Conservation (phyloP, 92 coral and sea anemone genomes). For the Ricordea florida region DNA sequence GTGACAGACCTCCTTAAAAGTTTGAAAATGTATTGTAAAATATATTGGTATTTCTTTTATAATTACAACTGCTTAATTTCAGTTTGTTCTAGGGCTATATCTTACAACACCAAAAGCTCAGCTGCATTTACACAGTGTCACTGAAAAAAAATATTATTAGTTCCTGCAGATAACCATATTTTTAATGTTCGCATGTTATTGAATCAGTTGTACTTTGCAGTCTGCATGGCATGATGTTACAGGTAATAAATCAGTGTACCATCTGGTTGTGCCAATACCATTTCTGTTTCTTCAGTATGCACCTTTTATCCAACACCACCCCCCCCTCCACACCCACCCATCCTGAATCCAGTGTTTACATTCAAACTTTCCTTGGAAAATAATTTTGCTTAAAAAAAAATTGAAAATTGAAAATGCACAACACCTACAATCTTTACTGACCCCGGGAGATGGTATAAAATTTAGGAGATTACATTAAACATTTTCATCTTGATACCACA, state of each 20-base stretch:
- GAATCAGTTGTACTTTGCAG: neutral
- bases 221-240: neutral
- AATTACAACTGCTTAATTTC: too few species aligned
- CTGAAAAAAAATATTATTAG: too few species aligned
- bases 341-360: neutral
- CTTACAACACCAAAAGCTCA: too few species aligned
- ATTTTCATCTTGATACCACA: neutral
- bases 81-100: too few species aligned
- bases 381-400: constrained; percentile 1
- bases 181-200: neutral
- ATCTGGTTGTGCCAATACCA: too few species aligned
- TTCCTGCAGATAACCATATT: too few species aligned
- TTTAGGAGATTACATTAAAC: constrained; percentile 1
- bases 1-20: too few species aligned
- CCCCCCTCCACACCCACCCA: too few species aligned
- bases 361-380: neutral
- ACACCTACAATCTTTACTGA: constrained; percentile 6
- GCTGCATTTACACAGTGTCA: too few species aligned
- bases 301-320: neutral
- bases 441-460: constrained; percentile 9
- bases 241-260: neutral
- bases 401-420: constrained; percentile 12
- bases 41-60: too few species aligned
- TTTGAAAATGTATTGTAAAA: too few species aligned
- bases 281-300: neutral